Evolutionary conservation across 2,797 vertebrate species (phyloP).

Genomic region (Sitta carolinensis): DNA sequence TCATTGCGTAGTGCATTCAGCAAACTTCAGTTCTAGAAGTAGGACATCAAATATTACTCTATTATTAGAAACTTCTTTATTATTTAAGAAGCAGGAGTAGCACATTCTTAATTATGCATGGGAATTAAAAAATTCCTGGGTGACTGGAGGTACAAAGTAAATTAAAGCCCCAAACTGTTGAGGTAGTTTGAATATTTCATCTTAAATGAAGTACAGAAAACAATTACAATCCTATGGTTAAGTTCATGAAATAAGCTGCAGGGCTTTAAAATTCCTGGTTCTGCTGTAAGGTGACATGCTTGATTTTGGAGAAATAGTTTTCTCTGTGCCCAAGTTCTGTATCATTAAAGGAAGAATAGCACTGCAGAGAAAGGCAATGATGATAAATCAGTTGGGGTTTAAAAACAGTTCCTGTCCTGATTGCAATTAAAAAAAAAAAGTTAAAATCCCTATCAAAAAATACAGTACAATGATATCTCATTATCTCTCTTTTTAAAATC

Average conservation of each 20-base stretch:
- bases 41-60: not conserved
- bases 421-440: not conserved
- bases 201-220: not conserved
- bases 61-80: slow-evolving; percentile 19
- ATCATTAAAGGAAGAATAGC: not conserved
- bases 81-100: slow-evolving; percentile 14
- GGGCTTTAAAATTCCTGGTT: not conserved
- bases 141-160: not conserved
- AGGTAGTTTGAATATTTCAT: not conserved
- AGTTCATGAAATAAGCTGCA: not conserved
- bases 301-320: not conserved
- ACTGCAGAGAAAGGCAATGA: not conserved
- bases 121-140: not conserved
- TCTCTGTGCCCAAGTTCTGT: not conserved
- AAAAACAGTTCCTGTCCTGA: not conserved
- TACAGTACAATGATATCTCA: not conserved
- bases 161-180: not conserved
- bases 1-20: not conserved
- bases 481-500: slow-evolving; percentile 39
- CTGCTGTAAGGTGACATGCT: not conserved
- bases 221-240: not conserved
- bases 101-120: not conserved
- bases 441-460: not conserved
- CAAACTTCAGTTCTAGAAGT: not conserved
- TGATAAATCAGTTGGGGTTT: not conserved